These are phyloP conservation scores for Forbesichthys agassizii DNA, from an alignment of 2,113 vertebrate genomes.

Conservation along the genomic window DNA sequence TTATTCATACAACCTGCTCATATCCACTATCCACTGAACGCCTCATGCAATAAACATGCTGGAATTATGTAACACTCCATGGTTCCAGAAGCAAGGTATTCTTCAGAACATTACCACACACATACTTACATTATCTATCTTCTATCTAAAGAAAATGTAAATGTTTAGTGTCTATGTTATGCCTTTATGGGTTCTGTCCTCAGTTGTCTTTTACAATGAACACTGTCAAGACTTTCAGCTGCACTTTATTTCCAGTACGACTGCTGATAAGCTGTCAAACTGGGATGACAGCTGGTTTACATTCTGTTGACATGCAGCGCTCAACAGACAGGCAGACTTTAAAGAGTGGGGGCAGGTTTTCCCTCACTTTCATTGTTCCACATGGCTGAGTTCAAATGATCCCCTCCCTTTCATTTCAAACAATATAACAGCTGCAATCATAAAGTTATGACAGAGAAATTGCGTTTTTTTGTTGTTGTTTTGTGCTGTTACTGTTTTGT, in stretches of 20 bases:
- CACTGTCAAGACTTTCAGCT: not conserved
- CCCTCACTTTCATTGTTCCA: constrained; percentile 32
- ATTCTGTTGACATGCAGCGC: constrained; percentile 7
- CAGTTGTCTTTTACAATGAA: not conserved
- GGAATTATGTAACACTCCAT: constrained; percentile 25
- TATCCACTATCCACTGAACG: no score
- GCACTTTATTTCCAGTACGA: not conserved
- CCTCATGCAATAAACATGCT: constrained; percentile 4
- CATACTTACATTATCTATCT: not conserved
- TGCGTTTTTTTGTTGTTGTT: not conserved
- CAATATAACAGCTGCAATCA: constrained; percentile 22
- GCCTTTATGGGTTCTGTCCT: not conserved
- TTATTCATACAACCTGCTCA: no score
- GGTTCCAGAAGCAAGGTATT: not conserved
- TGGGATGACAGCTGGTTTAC: constrained; percentile 1
- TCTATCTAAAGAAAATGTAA: not conserved
- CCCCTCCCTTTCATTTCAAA: constrained; percentile 13
- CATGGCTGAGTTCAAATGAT: constrained; percentile 35
- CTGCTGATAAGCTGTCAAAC: not conserved
- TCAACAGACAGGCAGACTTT: not conserved
- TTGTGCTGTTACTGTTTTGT: constrained; percentile 1
- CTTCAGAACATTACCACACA: not conserved
- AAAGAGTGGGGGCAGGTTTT: no score
- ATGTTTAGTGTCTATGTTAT: not conserved
- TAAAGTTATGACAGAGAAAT: constrained; percentile 20